Evolutionary conservation across 2,888 invertebrate genomes (phyloP), one percentile per base, ranked within the genome.

Genomic region (Lapara coniferarum): DNA sequence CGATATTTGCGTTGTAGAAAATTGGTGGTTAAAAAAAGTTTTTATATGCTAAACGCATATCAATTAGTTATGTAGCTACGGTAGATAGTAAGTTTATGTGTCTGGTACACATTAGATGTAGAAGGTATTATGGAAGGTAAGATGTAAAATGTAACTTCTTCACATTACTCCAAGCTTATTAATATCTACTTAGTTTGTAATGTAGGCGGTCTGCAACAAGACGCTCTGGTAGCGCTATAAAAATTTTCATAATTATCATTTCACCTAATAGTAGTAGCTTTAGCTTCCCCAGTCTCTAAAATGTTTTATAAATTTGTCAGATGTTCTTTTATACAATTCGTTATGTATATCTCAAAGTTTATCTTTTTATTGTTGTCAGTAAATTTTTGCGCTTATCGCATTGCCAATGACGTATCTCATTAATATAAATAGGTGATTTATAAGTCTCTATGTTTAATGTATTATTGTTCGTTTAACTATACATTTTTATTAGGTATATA

Each of bases 141-240:
- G 46, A 63, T 49, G 49, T 63, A 49, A 49, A 49, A 46, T 37
- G n/a, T 44, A 10, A 46, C 19, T 63, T 63, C 30, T 63, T 49
- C 2, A 46, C 4, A 14, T 19, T 6, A 13, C 19, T 19, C 13
- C 10, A 19, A 19, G 25, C 63, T 19, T 63, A 19, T 37, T 37
- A 8, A 19, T 63, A 63, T 13, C 19, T 55, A 16, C n/a, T 2
- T 63, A 46, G 63, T 63, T 49, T 49, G 12, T 49, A 49, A 19
- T 19, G 12, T 63, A 46, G 19, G 49, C 13, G 7, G 46, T 63
- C 19, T 63, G 63, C 49, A 49, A 10, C 10, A 63, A 49, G 63
- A 63, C 63, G 63, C 63, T 63, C 63, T 63, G 63, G 63, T 63
- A 63, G 63, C 63, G 63, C 7, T 63, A 13, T 63, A 19, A 63